phyloP scores from a whole-genome alignment of 2,797 vertebrate genomes.

The Lutjanus campechanus region DNA sequence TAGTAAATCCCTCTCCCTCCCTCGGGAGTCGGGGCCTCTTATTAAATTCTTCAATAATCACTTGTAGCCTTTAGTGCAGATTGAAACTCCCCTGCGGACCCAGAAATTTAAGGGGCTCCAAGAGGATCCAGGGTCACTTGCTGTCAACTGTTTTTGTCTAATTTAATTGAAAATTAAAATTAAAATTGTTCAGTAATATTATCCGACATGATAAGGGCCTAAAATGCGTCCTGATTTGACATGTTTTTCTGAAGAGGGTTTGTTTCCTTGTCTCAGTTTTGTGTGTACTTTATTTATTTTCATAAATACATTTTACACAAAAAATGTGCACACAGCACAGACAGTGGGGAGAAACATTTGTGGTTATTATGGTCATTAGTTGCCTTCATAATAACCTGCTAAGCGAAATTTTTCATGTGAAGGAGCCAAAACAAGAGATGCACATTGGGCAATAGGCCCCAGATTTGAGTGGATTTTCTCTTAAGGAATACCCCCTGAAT shows the following conservation, averaged over 20 bases:
- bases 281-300: not conserved
- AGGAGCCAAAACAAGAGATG: too few species aligned
- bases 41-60: conserved; percentile 1
- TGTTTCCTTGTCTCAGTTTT: not conserved
- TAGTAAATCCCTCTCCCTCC: too few species aligned
- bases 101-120: not conserved
- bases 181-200: not conserved
- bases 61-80: not conserved
- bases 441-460: too few species aligned
- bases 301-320: not conserved
- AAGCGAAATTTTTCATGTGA: too few species aligned
- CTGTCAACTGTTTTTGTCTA: not conserved
- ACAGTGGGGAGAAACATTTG: not conserved
- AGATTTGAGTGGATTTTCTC: too few species aligned
- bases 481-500: too few species aligned
- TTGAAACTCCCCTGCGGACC: not conserved
- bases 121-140: not conserved
- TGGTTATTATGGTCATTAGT: too few species aligned
- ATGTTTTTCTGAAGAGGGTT: not conserved
- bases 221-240: conserved; percentile 1
- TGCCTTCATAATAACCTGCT: too few species aligned
- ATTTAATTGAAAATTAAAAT: not conserved
- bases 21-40: not conserved
- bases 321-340: not conserved
- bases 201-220: conserved; percentile 3